Conservation (phyloP, 35 echinoderm and acorn worm species). For the Strongylocentrotus purpuratus region DNA sequence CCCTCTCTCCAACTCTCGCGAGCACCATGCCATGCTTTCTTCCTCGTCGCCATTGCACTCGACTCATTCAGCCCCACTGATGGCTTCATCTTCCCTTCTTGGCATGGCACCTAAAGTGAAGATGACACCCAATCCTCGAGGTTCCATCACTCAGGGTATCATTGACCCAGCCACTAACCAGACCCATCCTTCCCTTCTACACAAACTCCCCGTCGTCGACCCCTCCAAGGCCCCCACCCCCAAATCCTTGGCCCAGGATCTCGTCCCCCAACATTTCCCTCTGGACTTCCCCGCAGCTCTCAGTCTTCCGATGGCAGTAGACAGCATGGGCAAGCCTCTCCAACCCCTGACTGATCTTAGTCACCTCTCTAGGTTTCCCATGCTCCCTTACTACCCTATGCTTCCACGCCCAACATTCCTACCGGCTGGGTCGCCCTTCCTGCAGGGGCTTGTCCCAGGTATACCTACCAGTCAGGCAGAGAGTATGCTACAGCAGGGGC, state of each 20-base stretch:
- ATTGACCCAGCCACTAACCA: constrained; percentile 51
- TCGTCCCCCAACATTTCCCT: constrained; percentile 3
- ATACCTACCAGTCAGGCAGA: constrained; percentile 57
- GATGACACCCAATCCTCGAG: constrained; percentile 71
- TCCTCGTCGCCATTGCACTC: background rate
- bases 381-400: constrained; percentile 61
- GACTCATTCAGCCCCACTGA: background rate
- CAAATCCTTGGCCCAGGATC: background rate
- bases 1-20: background rate
- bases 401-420: constrained; percentile 66
- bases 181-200: background rate
- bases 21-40: background rate
- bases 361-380: constrained; percentile 30
- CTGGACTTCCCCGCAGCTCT: constrained; percentile 45
- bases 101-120: constrained; percentile 49
- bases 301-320: constrained; percentile 51
- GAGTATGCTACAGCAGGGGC: constrained; percentile 54
- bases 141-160: constrained; percentile 84
- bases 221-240: constrained; percentile 23
- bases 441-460: constrained; percentile 62
- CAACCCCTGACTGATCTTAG: constrained; percentile 15
- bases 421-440: constrained; percentile 60
- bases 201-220: background rate
- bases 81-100: background rate
- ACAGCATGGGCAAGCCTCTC: constrained; percentile 49